Conservation (phyloP, 2,797 vertebrate species). For the Enteromius anoplus region DNA sequence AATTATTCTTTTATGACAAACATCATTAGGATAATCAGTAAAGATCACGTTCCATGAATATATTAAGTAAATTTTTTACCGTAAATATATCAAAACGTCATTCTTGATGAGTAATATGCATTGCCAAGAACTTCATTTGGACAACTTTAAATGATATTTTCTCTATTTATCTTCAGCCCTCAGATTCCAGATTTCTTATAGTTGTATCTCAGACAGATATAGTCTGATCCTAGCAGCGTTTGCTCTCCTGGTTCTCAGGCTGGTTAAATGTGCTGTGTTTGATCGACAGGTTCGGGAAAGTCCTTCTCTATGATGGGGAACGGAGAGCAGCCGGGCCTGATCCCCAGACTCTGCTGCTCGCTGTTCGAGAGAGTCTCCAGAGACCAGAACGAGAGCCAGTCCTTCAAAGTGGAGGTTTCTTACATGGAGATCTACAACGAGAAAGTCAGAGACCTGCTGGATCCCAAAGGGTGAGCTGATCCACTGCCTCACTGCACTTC, state of each 20-base stretch:
- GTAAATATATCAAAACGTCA: too few relatives aligned
- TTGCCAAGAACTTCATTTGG: too few relatives aligned
- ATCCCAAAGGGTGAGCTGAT: slow-evolving; percentile 90
- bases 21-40: too few relatives aligned
- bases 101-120: too few relatives aligned
- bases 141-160: too few relatives aligned
- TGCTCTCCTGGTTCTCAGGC: slow-evolving; percentile 47
- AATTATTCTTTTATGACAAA: too few relatives aligned
- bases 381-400: slow-evolving; percentile 86
- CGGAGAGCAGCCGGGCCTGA: slow-evolving; percentile 93
- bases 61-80: too few relatives aligned
- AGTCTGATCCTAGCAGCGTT: background rate
- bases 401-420: slow-evolving; percentile 97
- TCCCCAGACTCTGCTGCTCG: slow-evolving; percentile 95
- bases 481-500: too few relatives aligned
- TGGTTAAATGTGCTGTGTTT: background rate
- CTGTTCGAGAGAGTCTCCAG: slow-evolving; percentile 92
- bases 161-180: too few relatives aligned
- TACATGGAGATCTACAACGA: slow-evolving; percentile 99
- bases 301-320: slow-evolving; percentile 99
- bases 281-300: slow-evolving; percentile 90
- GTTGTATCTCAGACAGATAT: too few relatives aligned
- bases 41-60: too few relatives aligned
- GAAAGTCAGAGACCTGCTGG: slow-evolving; percentile 95
- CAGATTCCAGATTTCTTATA: too few relatives aligned